Conservation (phyloP, 53 echinoderm and acorn worm species). For the Antedon mediterranea region DNA sequence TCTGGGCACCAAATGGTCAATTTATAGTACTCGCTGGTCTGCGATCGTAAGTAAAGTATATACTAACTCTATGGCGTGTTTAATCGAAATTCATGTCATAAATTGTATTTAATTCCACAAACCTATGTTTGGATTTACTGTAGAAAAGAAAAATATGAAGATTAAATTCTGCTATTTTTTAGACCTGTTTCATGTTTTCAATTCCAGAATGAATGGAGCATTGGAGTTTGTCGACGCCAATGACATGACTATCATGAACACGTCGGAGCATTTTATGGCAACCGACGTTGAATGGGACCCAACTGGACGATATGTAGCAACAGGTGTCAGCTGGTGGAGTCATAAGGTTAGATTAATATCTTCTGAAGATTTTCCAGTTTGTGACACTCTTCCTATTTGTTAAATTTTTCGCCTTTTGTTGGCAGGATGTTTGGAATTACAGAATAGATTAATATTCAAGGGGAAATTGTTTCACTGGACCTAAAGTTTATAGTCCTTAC, state of each 20-base stretch:
- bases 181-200: background rate
- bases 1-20: constrained; percentile 92
- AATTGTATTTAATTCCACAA: background rate
- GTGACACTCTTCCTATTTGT: too few relatives aligned
- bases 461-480: too few relatives aligned
- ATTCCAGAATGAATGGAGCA: constrained; percentile 75
- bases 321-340: constrained; percentile 99
- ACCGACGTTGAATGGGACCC: constrained; percentile 98
- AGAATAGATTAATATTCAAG: too few relatives aligned
- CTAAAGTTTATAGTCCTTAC: too few relatives aligned
- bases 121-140: too few relatives aligned
- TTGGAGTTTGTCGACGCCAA: constrained; percentile 90
- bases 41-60: constrained; percentile 39
- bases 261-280: constrained; percentile 96
- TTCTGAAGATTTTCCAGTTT: too few relatives aligned
- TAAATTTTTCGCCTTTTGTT: too few relatives aligned
- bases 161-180: too few relatives aligned
- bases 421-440: too few relatives aligned
- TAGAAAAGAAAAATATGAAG: too few relatives aligned
- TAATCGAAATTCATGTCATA: background rate
- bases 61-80: background rate
- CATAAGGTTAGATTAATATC: constrained; percentile 99
- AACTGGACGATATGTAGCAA: constrained; percentile 76
- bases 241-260: constrained; percentile 88
- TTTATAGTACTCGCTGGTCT: constrained; percentile 91